phyloP scores from a whole-genome alignment of 2,797 vertebrate genomes.

The Macrochelys suwanniensis region DNA sequence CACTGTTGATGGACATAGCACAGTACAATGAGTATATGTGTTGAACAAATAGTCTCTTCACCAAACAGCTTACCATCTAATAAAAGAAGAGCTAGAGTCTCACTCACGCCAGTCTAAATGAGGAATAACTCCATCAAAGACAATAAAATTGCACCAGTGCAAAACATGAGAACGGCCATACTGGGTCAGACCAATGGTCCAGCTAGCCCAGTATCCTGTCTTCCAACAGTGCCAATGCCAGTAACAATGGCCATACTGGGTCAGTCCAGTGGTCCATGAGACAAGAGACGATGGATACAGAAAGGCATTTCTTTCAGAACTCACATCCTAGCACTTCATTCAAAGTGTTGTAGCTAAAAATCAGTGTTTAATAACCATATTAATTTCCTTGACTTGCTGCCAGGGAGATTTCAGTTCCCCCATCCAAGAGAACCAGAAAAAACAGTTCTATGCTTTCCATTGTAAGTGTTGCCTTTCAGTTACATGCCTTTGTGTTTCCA shows the following conservation, averaged over 20 bases:
- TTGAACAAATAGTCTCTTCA: not conserved
- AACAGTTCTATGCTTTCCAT: not conserved
- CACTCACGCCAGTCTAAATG: not conserved
- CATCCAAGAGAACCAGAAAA: not conserved
- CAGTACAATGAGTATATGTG: accelerated
- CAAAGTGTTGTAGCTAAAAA: not conserved
- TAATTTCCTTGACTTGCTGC: not conserved
- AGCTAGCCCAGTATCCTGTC: no score
- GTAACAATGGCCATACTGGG: not conserved
- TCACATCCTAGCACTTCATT: not conserved
- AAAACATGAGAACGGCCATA: not conserved
- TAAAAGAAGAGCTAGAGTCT: not conserved
- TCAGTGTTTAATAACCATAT: not conserved
- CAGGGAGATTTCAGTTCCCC: not conserved
- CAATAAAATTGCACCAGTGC: not conserved
- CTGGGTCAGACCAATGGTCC: not conserved
- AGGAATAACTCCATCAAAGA: not conserved
- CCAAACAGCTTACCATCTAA: not conserved
- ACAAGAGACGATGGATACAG: not conserved
- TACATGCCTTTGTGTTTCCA: not conserved
- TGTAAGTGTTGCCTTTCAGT: not conserved
- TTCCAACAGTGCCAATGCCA: no score
- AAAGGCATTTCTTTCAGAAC: not conserved
- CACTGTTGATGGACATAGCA: not conserved
- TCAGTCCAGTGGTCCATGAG: not conserved